phyloP scores from a whole-genome alignment of 2,888 invertebrate species.

The Dryocosmus kuriphilus region DNA sequence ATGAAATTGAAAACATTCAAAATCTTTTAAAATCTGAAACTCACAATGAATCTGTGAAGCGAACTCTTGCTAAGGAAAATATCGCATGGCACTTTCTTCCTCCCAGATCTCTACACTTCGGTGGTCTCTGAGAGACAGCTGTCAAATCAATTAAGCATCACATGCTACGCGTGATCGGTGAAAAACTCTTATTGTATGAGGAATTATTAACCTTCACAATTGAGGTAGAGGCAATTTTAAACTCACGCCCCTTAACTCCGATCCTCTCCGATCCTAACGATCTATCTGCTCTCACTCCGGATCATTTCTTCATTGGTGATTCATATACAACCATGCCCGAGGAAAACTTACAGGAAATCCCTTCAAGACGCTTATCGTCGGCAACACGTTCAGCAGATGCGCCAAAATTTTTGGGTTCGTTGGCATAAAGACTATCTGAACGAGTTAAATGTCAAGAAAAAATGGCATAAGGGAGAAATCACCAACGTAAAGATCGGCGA shows the following conservation, averaged over 20 bases:
- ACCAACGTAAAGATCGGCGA: too few relatives aligned
- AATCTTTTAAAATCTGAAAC: too few relatives aligned
- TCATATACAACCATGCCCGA: neutral
- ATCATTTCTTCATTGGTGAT: neutral
- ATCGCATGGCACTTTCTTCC: neutral
- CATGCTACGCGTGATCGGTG: neutral
- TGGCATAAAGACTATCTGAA: too few relatives aligned
- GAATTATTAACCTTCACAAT: neutral
- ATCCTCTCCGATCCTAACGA: too few relatives aligned
- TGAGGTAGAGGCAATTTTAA: slow-evolving; percentile 5
- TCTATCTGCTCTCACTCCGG: too few relatives aligned
- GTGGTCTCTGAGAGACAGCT: neutral
- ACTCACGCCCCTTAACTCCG: too few relatives aligned
- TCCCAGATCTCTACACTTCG: too few relatives aligned
- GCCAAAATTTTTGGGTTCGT: too few relatives aligned
- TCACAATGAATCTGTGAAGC: too few relatives aligned
- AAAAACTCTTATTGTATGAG: neutral
- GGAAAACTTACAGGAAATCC: neutral
- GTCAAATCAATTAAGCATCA: neutral
- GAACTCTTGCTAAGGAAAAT: too few relatives aligned
- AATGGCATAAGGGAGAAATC: too few relatives aligned
- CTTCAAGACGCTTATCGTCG: neutral
- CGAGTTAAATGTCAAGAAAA: too few relatives aligned
- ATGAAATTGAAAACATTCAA: slow-evolving; percentile 6
- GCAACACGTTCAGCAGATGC: neutral